Percentiles rank a stretch among this genome's conserved stretches.
Conservation (phyloP, 1,140 invertebrate species). For the Zaprionus kolodkinae region DNA sequence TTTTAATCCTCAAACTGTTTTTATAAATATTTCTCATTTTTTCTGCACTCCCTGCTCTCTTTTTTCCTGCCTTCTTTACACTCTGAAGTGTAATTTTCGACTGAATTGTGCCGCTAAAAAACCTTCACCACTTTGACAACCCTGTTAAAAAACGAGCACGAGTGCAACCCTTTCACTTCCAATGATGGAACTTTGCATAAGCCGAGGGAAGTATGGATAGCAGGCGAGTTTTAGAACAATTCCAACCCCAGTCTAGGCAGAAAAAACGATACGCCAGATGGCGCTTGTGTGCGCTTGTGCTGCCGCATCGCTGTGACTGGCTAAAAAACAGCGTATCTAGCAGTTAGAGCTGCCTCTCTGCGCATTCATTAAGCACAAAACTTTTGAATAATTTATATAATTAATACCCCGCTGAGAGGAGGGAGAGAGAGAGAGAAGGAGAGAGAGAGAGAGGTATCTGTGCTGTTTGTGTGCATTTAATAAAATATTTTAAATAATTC, state of each 20-base stretch:
- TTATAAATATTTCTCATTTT: background rate
- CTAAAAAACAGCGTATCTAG: slow-evolving; percentile 22
- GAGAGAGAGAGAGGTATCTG: slow-evolving; percentile 3
- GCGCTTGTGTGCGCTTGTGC: slow-evolving; percentile 46
- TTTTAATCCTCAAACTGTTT: background rate
- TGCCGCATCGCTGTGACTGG: slow-evolving; percentile 17
- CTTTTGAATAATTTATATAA: slow-evolving; percentile 79
- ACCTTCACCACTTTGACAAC: slow-evolving; percentile 38
- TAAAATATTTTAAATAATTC: slow-evolving; percentile 83
- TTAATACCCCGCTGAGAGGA: slow-evolving; percentile 72
- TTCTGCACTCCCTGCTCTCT: background rate
- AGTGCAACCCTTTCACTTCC: slow-evolving; percentile 72
- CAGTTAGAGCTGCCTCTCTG: slow-evolving; percentile 38
- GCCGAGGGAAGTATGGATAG: background rate
- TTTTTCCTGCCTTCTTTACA: background rate
- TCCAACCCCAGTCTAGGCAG: slow-evolving; percentile 47
- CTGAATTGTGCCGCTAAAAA: slow-evolving; percentile 43
- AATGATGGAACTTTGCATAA: slow-evolving; percentile 61
- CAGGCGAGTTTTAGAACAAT: slow-evolving; percentile 64
- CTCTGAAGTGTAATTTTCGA: slow-evolving; percentile 10
- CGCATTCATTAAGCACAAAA: slow-evolving; percentile 54
- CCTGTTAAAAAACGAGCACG: slow-evolving; percentile 50
- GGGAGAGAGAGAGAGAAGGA: slow-evolving; percentile 17
- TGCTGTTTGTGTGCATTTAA: slow-evolving; percentile 56
- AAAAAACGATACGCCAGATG: slow-evolving; percentile 44